phyloP scores from a whole-genome alignment of 2,113 vertebrate species.

The Heterotilapia buettikoferi region DNA sequence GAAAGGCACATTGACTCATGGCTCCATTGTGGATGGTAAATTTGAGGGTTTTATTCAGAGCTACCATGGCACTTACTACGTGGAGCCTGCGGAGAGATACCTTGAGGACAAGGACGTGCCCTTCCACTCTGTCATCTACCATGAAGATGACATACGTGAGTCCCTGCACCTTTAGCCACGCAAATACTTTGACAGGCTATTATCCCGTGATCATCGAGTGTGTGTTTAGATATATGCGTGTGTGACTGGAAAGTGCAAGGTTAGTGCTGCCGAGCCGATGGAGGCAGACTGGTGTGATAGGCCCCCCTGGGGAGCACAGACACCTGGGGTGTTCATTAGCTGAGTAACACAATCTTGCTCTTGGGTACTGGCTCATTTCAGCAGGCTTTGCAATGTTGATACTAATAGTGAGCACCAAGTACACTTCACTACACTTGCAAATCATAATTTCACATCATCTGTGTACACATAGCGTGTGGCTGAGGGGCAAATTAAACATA shows the following conservation, averaged over 20 bases:
- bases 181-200: background rate
- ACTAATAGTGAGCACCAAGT: conserved; percentile 1
- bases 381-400: conserved; percentile 18
- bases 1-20: conserved; percentile 88
- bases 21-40: conserved; percentile 87
- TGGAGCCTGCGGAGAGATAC: conserved; percentile 92
- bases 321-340: conserved; percentile 49
- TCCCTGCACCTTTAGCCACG: conserved; percentile 12
- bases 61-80: conserved; percentile 87
- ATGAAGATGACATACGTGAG: conserved; percentile 98
- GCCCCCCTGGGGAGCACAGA: conserved; percentile 9
- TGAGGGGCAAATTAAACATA: conserved; percentile 42
- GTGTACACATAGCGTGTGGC: conserved; percentile 30
- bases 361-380: conserved; percentile 37
- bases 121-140: conserved; percentile 98
- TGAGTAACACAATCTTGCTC: conserved; percentile 43
- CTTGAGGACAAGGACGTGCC: conserved; percentile 84
- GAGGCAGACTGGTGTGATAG: conserved; percentile 29
- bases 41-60: conserved; percentile 97
- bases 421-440: conserved; percentile 9
- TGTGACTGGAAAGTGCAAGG: conserved; percentile 19
- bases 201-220: background rate
- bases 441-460: conserved; percentile 39
- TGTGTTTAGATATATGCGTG: conserved; percentile 5
- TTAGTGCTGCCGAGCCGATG: conserved; percentile 1